Conservation (phyloP, 2,888 invertebrate species). For the Thyatira batis region DNA sequence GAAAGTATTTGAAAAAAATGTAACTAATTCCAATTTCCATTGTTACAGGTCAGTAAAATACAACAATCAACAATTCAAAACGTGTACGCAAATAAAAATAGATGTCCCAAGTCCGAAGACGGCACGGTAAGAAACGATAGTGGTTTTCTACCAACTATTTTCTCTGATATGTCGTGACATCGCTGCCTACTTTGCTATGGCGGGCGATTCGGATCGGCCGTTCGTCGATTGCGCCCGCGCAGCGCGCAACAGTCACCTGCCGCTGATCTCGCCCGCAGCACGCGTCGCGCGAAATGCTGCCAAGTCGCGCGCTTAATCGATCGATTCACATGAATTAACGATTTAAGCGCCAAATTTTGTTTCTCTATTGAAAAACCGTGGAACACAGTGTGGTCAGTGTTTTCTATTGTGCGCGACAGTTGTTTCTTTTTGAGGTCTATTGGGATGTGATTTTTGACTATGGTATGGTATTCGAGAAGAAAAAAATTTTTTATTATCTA, state of each 20-base stretch:
- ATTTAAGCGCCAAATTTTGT: conserved; percentile 34
- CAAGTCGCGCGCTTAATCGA: conserved; percentile 42
- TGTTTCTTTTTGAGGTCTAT: conserved; percentile 35
- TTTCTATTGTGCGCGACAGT: conserved; percentile 28
- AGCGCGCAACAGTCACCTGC: conserved; percentile 64
- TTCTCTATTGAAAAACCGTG: conserved; percentile 24
- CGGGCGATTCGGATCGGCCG: conserved; percentile 48
- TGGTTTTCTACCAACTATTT: conserved; percentile 65
- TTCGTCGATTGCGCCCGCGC: conserved; percentile 30
- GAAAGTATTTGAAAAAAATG: conserved; percentile 29
- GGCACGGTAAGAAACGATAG: conserved; percentile 58
- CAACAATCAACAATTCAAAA: conserved; percentile 48
- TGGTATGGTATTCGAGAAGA: conserved; percentile 30
- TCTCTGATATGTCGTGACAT: conserved; percentile 67
- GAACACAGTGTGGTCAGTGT: conserved; percentile 35
- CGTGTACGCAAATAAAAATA: conserved; percentile 58
- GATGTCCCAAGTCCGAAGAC: conserved; percentile 40
- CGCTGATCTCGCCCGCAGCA: conserved; percentile 54
- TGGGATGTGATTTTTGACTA: conserved; percentile 25
- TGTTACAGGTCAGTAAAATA: conserved; percentile 56
- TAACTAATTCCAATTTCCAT: conserved; percentile 48
- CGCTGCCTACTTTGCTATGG: conserved; percentile 61
- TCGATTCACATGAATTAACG: conserved; percentile 42
- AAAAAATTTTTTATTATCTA: conserved; percentile 8
- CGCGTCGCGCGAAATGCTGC: conserved; percentile 47